Conservation (phyloP, 2,113 vertebrate species). For the Grallaria varia region DNA sequence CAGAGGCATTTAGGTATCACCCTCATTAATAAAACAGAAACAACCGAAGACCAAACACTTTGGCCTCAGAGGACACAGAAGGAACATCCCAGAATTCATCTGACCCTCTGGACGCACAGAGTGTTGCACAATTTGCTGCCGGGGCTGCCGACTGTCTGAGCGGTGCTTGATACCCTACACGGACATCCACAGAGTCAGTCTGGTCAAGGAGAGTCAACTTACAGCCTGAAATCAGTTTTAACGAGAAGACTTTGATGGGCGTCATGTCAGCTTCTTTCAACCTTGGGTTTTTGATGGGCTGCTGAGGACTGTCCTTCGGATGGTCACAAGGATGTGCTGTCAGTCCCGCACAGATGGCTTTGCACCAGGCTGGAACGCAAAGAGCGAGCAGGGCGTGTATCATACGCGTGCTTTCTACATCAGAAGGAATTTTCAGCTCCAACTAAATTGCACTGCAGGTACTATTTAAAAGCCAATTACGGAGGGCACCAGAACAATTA, state of each 20-base stretch:
- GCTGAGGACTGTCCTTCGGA: constrained; percentile 47
- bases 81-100: neutral
- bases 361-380: neutral
- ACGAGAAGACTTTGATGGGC: constrained; percentile 35
- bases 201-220: constrained; percentile 56
- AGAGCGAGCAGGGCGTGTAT: neutral
- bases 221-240: constrained; percentile 36
- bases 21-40: constrained; percentile 1
- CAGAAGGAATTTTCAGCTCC: neutral
- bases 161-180: neutral
- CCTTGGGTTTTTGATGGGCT: constrained; percentile 45
- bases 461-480: neutral
- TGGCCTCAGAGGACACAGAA: neutral
- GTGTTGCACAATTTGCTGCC: neutral
- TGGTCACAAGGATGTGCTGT: constrained; percentile 53
- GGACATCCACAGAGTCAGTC: neutral
- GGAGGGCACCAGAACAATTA: neutral
- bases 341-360: neutral
- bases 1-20: constrained; percentile 21
- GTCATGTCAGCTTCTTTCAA: constrained; percentile 40
- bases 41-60: neutral
- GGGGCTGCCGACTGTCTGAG: neutral
- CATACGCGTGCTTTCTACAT: neutral
- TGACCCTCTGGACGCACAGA: neutral
- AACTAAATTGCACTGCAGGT: neutral